Evolutionary conservation across 2,888 invertebrate genomes (phyloP), one percentile per base, ranked within the genome.

Genomic region (Eledona agricola): DNA sequence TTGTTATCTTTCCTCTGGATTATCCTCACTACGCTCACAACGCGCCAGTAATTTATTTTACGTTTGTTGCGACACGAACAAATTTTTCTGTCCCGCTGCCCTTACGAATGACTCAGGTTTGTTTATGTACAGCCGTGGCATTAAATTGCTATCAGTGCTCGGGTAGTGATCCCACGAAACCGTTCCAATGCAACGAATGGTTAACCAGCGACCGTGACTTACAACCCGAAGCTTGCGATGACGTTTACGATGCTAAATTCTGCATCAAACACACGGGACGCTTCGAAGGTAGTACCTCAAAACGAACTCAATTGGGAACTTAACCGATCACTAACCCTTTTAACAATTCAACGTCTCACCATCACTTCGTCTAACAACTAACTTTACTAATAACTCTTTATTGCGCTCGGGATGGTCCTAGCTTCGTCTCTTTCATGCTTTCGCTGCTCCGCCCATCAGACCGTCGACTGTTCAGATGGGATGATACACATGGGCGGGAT

Each of bases 211-310:
- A 81, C 61, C 78, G 81, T 66, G 84, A 86, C 70, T 80, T 93
- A 63, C 70, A 78, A 67, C 85, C 87, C 40, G 81, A 80, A 63
- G 81, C 88, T 66, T 95, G 95, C 77, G 84, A 87, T 59, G 79
- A 82, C 51, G 90, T 96, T 53, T 91, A 90, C 73, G 87, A 85
- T 60, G 94, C 96, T 7, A 83, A 86, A 68, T 96, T 86, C 76
- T 97, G 97, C 77, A 84, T 97, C 64, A 97, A 97, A 80, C 91
- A 93, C 70, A 89, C 92, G 53, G 96, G 96, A 59, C 84, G 96
- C 71, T 92, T 83, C 68, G 93, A 92, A 88, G 93, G 91, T 90
- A 79, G 12, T 15, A 3, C n/a, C 7, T 11, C 7, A 6, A 3
- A 22, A 10, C 34, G 9, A 2, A 28, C 11, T 42, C 13, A 29